Percentiles rank a stretch among this genome's conserved stretches.
Conservation (phyloP, 2,888 invertebrate genomes). For the Invenusta paracnida region DNA sequence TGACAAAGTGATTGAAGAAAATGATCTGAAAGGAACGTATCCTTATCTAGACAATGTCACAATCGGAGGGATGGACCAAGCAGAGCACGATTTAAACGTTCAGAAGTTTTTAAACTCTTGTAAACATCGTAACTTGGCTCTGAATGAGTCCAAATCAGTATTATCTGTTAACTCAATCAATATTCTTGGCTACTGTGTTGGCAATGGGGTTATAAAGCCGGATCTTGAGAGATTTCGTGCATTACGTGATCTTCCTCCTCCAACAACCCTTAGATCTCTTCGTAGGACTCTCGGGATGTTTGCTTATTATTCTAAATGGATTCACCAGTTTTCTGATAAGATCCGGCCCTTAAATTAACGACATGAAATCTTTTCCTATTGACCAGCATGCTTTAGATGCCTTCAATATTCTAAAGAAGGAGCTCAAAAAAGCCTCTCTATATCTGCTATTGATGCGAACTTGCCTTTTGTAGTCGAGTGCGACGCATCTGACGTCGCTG, state of each 20-base stretch:
- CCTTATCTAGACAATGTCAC: constrained; percentile 32
- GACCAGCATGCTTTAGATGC: background rate
- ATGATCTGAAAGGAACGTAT: background rate
- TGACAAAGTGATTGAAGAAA: constrained; percentile 1
- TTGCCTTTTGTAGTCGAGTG: background rate
- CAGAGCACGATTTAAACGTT: constrained; percentile 11
- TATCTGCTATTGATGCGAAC: background rate
- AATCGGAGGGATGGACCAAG: constrained; percentile 10
- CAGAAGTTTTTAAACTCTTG: constrained; percentile 7
- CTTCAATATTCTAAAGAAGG: background rate
- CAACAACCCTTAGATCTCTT: background rate
- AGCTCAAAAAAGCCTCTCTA: background rate
- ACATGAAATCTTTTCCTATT: background rate
- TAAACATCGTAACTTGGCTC: constrained; percentile 1
- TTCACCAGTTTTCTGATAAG: constrained; percentile 10
- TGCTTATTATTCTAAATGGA: background rate
- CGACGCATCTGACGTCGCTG: background rate
- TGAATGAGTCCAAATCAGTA: background rate
- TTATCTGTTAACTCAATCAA: constrained; percentile 15
- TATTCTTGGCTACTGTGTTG: constrained; percentile 32
- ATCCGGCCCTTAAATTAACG: background rate
- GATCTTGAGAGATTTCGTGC: background rate
- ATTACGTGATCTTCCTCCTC: background rate
- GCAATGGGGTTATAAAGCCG: background rate
- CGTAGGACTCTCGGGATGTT: background rate